Percentiles rank a stretch among this genome's conserved stretches.
These are phyloP conservation scores for Felis chaus DNA, from an alignment of 2,113 vertebrate genomes.

Conservation along the genomic window DNA sequence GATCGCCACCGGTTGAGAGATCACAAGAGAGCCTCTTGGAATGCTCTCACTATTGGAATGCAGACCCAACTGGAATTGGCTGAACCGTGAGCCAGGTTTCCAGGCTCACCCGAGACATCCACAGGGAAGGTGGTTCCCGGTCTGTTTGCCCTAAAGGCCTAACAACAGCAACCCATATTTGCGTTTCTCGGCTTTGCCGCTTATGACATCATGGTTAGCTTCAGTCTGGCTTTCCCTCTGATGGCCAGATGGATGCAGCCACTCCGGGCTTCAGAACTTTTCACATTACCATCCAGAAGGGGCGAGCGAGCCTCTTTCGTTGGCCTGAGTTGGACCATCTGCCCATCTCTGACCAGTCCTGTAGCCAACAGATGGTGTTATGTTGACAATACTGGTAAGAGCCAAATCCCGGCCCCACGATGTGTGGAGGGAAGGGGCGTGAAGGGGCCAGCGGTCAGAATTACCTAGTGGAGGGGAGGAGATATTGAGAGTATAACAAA, in stretches of 20 bases:
- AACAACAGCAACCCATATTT: neutral
- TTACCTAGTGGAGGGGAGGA: neutral
- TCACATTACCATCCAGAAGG: neutral
- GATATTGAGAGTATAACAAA: fast-evolving
- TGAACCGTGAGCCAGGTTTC: no score
- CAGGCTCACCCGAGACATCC: no score
- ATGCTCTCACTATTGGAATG: neutral
- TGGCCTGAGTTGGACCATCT: neutral
- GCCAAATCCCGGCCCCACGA: neutral
- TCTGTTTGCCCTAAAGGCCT: neutral
- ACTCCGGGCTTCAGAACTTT: neutral
- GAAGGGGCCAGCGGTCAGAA: no score
- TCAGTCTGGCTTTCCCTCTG: neutral
- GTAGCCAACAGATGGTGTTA: neutral
- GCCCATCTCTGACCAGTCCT: neutral
- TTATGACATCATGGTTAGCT: neutral
- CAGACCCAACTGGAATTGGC: neutral
- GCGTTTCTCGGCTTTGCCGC: neutral
- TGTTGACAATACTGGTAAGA: neutral
- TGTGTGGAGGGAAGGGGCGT: neutral
- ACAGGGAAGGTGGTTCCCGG: neutral
- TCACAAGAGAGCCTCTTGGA: neutral
- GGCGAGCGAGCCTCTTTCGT: neutral
- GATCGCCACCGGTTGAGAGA: fast-evolving
- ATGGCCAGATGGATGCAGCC: neutral